Evolutionary conservation across 1,140 invertebrate species (phyloP), one percentile per base, ranked within the genome.

Genomic region (Euschistus heros): DNA sequence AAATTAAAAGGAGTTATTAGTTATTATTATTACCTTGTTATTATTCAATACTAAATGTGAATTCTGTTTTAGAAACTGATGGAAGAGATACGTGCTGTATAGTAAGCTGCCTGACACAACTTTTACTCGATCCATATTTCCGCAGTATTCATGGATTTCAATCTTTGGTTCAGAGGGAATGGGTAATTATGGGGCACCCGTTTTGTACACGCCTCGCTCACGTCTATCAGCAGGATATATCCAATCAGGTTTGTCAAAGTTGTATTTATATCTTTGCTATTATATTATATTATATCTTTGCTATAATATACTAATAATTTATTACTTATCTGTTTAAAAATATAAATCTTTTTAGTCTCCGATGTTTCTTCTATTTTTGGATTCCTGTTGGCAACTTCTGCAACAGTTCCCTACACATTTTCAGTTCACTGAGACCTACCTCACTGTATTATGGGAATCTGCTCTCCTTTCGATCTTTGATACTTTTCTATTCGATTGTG

Each of bases 351-450:
- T 70, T 64, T 75, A 88, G 79, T 85, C 88, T 68, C 92, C 93
- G 0, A 77, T 96, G 50, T 93, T 96, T 74, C 80, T 96, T 24
- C 73, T 97, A 52, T 97, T 92, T 75, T 80, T 98, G 67, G 94
- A 98, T 75, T 94, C 92, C 76, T 86, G 91, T 57, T 95, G 91
- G 89, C 94, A 97, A 78, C 76, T 97, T 37, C 76, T 86, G 65
- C 84, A 87, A 71, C 93, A 97, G 78, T 93, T 88, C 76, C 92
- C 92, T 13, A 79, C 84, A 0, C 81, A 86, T 63, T 96, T 97
- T 76, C 89, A 95, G 77, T 94, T 94, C 77, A 90, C 90, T 6
- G 91, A 96, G 77, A 92, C 88, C 0, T 95, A 94, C 76, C 81
- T 98, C 50, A 92, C 89, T 7, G 87, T 89, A 0, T 73, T 97